These are phyloP conservation scores for Eupsittula cactorum DNA, from an alignment of 2,113 vertebrate species.

Conservation along the genomic window DNA sequence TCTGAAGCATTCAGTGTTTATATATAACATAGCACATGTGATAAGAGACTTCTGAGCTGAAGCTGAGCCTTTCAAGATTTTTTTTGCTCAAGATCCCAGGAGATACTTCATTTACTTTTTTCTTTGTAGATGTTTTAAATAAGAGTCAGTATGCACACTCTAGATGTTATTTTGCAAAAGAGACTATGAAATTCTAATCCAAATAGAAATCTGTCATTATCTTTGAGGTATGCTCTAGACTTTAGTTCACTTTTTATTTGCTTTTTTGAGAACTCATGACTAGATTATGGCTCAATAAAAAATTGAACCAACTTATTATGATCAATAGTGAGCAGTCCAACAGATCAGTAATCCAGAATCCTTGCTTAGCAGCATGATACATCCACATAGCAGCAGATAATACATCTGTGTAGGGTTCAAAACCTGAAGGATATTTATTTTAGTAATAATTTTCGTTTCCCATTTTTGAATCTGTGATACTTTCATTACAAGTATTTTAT, in stretches of 20 bases:
- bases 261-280: neutral
- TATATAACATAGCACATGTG: neutral
- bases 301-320: neutral
- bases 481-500: neutral
- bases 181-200: neutral
- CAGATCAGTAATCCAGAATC: neutral
- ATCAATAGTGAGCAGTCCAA: neutral
- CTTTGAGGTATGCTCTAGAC: neutral
- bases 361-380: neutral
- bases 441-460: neutral
- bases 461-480: neutral
- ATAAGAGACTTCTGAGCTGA: slow-evolving; percentile 10
- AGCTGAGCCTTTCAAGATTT: neutral
- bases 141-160: neutral
- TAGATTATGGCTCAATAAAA: neutral
- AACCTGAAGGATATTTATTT: neutral
- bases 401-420: neutral
- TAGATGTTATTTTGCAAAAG: neutral
- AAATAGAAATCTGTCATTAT: neutral
- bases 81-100: neutral
- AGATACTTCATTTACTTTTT: neutral
- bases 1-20: neutral
- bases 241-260: neutral
- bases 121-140: neutral
- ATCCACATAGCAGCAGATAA: neutral